These are phyloP conservation scores for Eufriesea mexicana DNA, from an alignment of 1,140 invertebrate genomes.

Conservation along the genomic window DNA sequence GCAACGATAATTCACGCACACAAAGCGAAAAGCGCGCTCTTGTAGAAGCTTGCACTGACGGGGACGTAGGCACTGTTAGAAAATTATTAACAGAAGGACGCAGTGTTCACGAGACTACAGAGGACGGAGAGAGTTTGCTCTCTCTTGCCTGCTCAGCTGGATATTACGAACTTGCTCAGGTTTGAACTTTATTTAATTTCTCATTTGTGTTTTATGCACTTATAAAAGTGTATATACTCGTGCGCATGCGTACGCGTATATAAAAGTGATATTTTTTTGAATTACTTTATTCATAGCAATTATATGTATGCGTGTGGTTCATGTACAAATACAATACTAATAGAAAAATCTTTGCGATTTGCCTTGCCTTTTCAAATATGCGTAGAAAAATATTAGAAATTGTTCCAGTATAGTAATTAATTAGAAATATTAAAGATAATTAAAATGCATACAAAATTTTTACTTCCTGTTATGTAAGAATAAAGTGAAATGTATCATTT, in stretches of 20 bases:
- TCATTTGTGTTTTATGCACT: not conserved
- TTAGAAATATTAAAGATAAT: not conserved
- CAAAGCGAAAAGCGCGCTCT: conserved; percentile 86
- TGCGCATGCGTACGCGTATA: not conserved
- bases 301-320: not conserved
- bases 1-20: conserved; percentile 88
- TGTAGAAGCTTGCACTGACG: conserved; percentile 95
- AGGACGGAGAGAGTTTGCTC: conserved; percentile 95
- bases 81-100: conserved; percentile 95
- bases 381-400: not conserved
- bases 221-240: not conserved
- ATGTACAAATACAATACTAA: not conserved
- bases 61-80: conserved; percentile 94
- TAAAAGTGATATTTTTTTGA: not conserved
- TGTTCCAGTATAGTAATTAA: not conserved
- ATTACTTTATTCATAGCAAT: too few species aligned
- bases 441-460: not conserved
- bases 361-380: not conserved
- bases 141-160: conserved; percentile 96
- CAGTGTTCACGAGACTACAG: conserved; percentile 95
- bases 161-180: conserved; percentile 96
- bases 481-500: conserved; percentile 6
- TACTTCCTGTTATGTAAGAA: not conserved
- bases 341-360: not conserved
- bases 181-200: conserved; percentile 74